These are phyloP conservation scores for Scrobipalpa costella DNA, from an alignment of 2,888 invertebrate genomes.

Conservation along the genomic window DNA sequence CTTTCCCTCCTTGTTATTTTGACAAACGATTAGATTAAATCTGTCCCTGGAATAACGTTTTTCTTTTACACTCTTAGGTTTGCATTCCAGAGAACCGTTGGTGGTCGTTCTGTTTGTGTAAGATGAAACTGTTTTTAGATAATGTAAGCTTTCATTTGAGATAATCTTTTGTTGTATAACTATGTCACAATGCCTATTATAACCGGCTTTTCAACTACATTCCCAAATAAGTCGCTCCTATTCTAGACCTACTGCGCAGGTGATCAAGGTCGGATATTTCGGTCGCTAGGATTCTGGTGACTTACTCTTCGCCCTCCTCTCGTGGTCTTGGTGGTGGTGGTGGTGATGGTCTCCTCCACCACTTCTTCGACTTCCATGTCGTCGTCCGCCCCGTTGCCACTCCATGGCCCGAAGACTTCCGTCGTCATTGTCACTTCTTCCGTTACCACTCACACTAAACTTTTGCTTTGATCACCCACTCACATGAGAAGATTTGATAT, in stretches of 20 bases:
- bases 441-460: conserved; percentile 58
- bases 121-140: neutral
- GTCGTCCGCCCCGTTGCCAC: conserved; percentile 42
- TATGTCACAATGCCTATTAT: neutral
- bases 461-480: conserved; percentile 63
- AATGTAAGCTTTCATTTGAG: neutral
- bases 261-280: conserved; percentile 49
- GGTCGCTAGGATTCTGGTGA: conserved; percentile 29
- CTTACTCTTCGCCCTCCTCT: conserved; percentile 57
- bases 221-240: conserved; percentile 50
- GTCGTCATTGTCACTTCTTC: conserved; percentile 60
- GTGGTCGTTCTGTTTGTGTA: neutral
- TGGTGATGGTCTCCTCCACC: conserved; percentile 70
- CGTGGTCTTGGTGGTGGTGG: conserved; percentile 58
- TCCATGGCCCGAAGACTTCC: conserved; percentile 76
- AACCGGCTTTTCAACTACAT: neutral
- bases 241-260: conserved; percentile 52
- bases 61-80: conserved; percentile 34
- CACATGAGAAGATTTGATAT: conserved; percentile 55
- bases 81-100: conserved; percentile 36
- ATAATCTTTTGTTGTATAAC: neutral
- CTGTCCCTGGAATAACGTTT: neutral
- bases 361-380: conserved; percentile 48
- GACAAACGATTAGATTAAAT: neutral
- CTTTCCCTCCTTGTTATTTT: conserved; percentile 23